Evolutionary conservation across 35 echinoderm and acorn worm genomes (phyloP).

Genomic region (Apostichopus japonicus): DNA sequence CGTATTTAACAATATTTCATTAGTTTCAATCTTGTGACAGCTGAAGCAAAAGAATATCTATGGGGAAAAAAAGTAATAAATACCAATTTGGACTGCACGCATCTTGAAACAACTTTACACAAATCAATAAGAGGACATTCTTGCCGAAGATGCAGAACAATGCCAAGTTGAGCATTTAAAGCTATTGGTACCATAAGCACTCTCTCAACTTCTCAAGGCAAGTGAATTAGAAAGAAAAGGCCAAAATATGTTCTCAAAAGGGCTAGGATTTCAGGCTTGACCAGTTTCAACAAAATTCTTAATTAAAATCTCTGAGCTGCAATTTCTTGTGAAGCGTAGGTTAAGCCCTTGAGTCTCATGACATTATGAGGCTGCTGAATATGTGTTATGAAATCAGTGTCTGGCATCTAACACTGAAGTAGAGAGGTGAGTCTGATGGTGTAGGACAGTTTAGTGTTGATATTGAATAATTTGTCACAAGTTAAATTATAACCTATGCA

Average conservation of each 20-base stretch:
- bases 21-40: constrained; percentile 43
- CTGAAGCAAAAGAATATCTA: constrained; percentile 46
- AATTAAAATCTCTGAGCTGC: constrained; percentile 48
- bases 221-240: constrained; percentile 45
- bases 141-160: background rate
- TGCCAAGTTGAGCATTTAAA: constrained; percentile 39
- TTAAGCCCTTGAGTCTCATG: constrained; percentile 23
- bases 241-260: constrained; percentile 55
- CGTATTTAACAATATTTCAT: constrained; percentile 43
- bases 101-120: constrained; percentile 46
- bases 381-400: background rate
- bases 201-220: constrained; percentile 38
- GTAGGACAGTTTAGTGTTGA: background rate
- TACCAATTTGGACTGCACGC: constrained; percentile 46
- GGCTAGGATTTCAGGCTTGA: constrained; percentile 40
- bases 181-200: constrained; percentile 10
- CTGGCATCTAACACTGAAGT: background rate
- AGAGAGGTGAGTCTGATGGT: background rate
- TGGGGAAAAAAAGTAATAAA: constrained; percentile 32
- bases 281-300: constrained; percentile 48
- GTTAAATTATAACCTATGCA: background rate
- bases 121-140: constrained; percentile 34
- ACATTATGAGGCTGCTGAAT: background rate
- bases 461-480: too few relatives aligned
- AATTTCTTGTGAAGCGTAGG: constrained; percentile 28